Evolutionary conservation across 1,140 invertebrate species (phyloP).

Genomic region (Temnothorax curvispinosus): DNA sequence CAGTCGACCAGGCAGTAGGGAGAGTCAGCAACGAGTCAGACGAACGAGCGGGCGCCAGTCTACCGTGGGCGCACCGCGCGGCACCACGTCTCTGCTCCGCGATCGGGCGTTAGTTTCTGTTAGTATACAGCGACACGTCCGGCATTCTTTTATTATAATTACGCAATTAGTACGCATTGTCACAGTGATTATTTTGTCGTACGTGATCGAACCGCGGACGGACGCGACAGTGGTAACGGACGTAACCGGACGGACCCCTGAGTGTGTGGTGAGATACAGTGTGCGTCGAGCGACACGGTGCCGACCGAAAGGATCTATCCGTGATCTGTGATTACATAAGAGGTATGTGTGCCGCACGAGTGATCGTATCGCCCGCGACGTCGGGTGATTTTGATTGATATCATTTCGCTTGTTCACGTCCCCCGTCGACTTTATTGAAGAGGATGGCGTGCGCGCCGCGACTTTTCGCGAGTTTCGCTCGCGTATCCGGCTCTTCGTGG

Average conservation of each 20-base stretch:
- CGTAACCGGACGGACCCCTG: not conserved
- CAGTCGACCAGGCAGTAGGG: conserved; percentile 77
- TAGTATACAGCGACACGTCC: not conserved
- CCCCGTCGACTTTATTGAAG: not conserved
- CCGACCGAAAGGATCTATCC: conserved; percentile 38
- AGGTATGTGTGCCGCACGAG: conserved; percentile 25
- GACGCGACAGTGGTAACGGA: not conserved
- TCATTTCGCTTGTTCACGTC: too few species aligned
- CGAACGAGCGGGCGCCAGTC: conserved; percentile 81
- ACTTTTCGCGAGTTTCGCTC: not conserved
- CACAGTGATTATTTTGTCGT: conserved; percentile 46
- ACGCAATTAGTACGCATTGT: not conserved
- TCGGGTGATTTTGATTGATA: conserved; percentile 29
- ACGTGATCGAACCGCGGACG: not conserved
- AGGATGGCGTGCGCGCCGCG: not conserved
- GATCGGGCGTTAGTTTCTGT: not conserved
- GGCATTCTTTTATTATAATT: not conserved
- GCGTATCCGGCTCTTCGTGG: not conserved
- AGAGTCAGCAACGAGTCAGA: conserved; percentile 83
- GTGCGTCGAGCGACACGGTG: conserved; percentile 16
- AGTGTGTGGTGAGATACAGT: conserved; percentile 51
- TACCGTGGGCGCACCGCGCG: conserved; percentile 81
- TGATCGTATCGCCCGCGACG: not conserved
- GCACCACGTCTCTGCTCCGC: conserved; percentile 75
- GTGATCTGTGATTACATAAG: conserved; percentile 39